A percentile compares a stretch with the other conserved stretches of the same genome.
Conservation (phyloP, 2,113 vertebrate species). For the Nycticebus coucang region DNA sequence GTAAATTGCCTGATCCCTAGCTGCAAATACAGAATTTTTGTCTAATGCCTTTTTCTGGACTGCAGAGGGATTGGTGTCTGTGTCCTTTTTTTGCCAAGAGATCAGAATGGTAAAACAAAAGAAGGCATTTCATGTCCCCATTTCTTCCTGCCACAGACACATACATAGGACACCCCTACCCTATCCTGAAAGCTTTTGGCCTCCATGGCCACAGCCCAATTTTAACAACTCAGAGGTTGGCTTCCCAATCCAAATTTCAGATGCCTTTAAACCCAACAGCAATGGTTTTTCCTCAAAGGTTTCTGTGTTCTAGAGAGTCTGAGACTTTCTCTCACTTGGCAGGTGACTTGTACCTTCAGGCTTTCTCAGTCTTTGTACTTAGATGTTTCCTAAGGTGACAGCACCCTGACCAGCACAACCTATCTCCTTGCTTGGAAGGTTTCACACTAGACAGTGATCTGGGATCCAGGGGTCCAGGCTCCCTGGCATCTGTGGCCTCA, state of each 20-base stretch:
- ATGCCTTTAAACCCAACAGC: neutral
- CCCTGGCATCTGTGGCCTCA: neutral
- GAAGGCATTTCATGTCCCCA: neutral
- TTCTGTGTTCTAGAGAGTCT: neutral
- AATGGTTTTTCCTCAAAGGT: neutral
- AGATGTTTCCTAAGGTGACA: neutral
- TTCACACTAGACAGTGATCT: neutral
- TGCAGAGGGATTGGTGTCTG: neutral
- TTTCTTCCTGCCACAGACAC: neutral
- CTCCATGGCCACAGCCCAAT: neutral
- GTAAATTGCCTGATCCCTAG: neutral
- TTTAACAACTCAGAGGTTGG: neutral
- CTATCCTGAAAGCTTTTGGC: neutral
- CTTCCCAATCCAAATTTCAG: neutral
- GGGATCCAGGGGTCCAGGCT: neutral
- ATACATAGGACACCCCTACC: neutral
- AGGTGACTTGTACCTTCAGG: neutral
- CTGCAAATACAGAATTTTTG: neutral
- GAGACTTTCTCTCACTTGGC: neutral
- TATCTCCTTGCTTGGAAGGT: neutral
- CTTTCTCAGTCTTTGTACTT: neutral
- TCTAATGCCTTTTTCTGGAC: conserved; percentile 21
- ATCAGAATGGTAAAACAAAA: neutral
- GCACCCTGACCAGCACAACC: neutral
- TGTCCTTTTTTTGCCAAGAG: neutral